These are phyloP conservation scores for Hydrolagus affinis DNA, from an alignment of 2,113 vertebrate genomes.

Conservation along the genomic window DNA sequence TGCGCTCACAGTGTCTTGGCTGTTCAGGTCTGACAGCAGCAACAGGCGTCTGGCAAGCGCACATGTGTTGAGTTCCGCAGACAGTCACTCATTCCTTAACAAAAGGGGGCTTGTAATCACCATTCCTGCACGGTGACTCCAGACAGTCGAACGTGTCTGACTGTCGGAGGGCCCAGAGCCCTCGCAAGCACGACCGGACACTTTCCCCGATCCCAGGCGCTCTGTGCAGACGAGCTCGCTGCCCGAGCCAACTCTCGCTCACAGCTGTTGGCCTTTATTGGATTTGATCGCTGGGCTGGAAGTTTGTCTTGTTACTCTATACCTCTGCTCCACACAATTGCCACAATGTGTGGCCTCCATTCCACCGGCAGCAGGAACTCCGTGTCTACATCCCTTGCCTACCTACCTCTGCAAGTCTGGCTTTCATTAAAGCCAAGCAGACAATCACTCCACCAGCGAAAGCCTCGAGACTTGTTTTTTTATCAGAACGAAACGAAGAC, in stretches of 20 bases:
- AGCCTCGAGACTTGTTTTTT: background rate
- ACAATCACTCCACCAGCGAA: background rate
- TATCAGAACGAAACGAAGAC: too few species aligned
- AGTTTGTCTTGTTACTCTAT: conserved; percentile 14
- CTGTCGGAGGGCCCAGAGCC: background rate
- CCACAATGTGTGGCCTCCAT: conserved; percentile 10
- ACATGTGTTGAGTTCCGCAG: conserved; percentile 11
- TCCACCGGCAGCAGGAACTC: background rate
- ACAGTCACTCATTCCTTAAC: conserved; percentile 20
- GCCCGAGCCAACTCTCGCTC: conserved; percentile 17
- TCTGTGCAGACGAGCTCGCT: conserved; percentile 12
- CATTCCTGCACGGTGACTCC: conserved; percentile 27
- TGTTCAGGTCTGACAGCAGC: conserved; percentile 17
- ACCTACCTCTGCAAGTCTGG: conserved; percentile 18
- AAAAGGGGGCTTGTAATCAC: conserved; percentile 30
- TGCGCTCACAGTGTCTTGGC: background rate
- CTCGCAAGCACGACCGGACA: conserved; percentile 1
- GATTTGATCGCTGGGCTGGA: conserved; percentile 1
- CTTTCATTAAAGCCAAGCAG: conserved; percentile 8
- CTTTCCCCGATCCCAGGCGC: background rate
- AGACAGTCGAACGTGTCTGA: conserved; percentile 16
- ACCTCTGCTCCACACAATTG: background rate
- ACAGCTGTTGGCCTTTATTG: conserved; percentile 26
- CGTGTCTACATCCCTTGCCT: background rate
- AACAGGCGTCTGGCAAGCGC: conserved; percentile 19